phyloP scores from a whole-genome alignment of 2,797 vertebrate species.

The Urophycis tenuis region DNA sequence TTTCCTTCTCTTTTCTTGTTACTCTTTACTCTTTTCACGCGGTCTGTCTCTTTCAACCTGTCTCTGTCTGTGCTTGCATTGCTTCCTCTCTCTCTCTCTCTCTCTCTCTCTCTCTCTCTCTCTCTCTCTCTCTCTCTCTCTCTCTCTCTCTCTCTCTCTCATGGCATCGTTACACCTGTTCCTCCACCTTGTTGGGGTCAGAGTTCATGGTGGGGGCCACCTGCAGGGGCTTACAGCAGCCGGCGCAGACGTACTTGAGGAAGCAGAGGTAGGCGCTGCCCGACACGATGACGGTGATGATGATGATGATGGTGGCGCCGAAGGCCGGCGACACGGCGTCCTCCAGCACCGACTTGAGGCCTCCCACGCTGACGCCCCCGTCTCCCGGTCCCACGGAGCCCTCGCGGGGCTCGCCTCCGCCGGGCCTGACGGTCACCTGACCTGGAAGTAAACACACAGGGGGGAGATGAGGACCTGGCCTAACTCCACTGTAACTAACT shows the following conservation, averaged over 20 bases:
- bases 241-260: constrained; percentile 67
- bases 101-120: neutral
- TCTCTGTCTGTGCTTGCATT: neutral
- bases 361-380: constrained; percentile 17
- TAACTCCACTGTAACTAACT: neutral
- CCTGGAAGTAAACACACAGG: constrained; percentile 28
- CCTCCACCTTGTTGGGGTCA: constrained; percentile 60
- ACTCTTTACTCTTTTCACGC: neutral
- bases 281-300: constrained; percentile 53
- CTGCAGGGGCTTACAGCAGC: constrained; percentile 65
- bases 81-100: neutral
- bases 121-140: neutral
- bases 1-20: neutral
- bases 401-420: neutral
- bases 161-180: constrained; percentile 56
- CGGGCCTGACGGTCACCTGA: constrained; percentile 25
- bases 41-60: neutral
- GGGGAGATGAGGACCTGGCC: neutral
- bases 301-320: constrained; percentile 62
- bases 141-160: neutral
- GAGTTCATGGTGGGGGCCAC: constrained; percentile 52
- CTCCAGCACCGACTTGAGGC: constrained; percentile 52
- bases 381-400: neutral
- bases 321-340: constrained; percentile 54
- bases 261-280: constrained; percentile 68